Percentiles rank a stretch among this genome's conserved stretches.
Evolutionary conservation across 1,140 invertebrate genomes (phyloP).

Genomic region (Ips nitidus): DNA sequence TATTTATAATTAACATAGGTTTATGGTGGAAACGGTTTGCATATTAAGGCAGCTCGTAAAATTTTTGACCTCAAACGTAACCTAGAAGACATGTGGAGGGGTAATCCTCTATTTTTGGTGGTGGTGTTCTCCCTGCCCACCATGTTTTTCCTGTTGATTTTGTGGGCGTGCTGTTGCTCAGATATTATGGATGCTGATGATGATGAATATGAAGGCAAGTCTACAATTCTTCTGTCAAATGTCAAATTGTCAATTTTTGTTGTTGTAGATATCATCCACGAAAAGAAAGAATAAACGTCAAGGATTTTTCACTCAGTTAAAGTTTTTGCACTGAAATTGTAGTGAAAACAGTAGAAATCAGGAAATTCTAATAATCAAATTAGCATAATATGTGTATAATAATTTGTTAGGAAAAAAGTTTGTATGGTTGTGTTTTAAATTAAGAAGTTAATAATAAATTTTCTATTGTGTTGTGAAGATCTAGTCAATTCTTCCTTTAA

Average conservation of each 20-base stretch:
- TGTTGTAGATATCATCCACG: background rate
- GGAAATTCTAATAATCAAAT: too few relatives aligned
- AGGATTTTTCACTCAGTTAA: too few relatives aligned
- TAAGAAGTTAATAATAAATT: too few relatives aligned
- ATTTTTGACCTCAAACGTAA: slow-evolving; percentile 77
- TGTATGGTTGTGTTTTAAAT: too few relatives aligned
- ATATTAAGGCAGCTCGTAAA: slow-evolving; percentile 70
- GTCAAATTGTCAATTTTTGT: too few relatives aligned
- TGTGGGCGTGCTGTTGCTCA: slow-evolving; percentile 91
- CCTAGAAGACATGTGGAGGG: slow-evolving; percentile 82
- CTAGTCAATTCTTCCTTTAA: too few relatives aligned
- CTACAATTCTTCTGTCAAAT: too few relatives aligned
- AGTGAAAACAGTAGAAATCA: too few relatives aligned
- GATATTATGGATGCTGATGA: slow-evolving; percentile 92
- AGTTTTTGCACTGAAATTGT: too few relatives aligned
- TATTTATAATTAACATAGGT: slow-evolving; percentile 55
- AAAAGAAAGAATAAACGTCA: slow-evolving; percentile 5
- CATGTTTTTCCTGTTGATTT: slow-evolving; percentile 89
- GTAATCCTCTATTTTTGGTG: slow-evolving; percentile 85
- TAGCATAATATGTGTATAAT: too few relatives aligned
- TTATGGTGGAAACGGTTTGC: slow-evolving; percentile 78
- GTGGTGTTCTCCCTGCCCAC: slow-evolving; percentile 86
- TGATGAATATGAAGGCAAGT: slow-evolving; percentile 54
- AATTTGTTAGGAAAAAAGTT: too few relatives aligned
- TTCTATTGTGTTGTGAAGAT: too few relatives aligned